phyloP scores from a whole-genome alignment of 2,797 vertebrate genomes.

The Falco biarmicus region DNA sequence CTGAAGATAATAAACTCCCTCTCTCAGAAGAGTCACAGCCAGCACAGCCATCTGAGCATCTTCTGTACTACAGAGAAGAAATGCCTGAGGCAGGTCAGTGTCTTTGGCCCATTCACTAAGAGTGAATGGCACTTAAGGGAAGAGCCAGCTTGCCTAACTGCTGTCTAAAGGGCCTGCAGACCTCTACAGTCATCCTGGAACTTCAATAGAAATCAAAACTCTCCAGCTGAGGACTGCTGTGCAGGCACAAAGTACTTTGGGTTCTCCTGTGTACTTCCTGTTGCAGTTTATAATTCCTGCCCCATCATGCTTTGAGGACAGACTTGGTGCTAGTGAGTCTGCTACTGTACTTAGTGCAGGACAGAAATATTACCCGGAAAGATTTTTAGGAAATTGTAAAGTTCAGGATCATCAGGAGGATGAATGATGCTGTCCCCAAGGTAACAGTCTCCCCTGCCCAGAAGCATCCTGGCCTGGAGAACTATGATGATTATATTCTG shows the following conservation, averaged over 20 bases:
- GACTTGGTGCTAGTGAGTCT: neutral
- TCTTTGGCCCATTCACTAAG: neutral
- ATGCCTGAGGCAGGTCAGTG: neutral
- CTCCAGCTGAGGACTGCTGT: neutral
- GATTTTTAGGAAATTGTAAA: neutral
- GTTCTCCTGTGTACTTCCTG: neutral
- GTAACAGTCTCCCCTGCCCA: neutral
- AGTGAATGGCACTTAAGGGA: neutral
- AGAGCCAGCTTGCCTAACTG: neutral
- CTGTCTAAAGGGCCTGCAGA: neutral
- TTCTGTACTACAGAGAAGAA: neutral
- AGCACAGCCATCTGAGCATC: neutral
- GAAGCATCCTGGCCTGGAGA: neutral
- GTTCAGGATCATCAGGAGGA: neutral
- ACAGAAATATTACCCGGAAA: neutral
- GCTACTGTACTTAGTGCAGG: accelerated
- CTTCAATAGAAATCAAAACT: neutral
- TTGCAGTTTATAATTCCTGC: neutral
- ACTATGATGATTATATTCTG: neutral
- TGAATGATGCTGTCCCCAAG: accelerated
- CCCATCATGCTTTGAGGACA: neutral
- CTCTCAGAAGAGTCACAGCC: neutral
- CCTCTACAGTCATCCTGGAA: neutral
- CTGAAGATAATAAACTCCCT: neutral
- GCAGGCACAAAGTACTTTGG: neutral